Conservation (phyloP, 2,113 vertebrate genomes). For the Camelus dromedarius region DNA sequence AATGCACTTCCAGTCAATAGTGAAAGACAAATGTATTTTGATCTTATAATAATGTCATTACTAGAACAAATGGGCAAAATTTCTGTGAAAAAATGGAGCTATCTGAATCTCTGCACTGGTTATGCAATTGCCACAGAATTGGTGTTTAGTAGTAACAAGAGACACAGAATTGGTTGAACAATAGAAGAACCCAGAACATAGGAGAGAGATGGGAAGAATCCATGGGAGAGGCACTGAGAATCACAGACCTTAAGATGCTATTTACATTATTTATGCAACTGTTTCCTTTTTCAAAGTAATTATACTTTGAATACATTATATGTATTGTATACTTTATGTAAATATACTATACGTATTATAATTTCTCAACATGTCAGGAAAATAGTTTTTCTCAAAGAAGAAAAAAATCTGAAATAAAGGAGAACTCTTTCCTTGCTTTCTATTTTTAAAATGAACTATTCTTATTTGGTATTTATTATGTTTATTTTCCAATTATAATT, state of each 20-base stretch:
- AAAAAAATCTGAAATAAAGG: background rate
- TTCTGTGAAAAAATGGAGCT: background rate
- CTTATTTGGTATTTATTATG: constrained; percentile 17
- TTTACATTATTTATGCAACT: constrained; percentile 10
- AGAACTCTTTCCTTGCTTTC: background rate
- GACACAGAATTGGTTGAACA: background rate
- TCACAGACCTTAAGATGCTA: background rate
- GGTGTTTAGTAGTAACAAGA: background rate
- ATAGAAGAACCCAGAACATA: background rate
- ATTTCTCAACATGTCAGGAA: background rate
- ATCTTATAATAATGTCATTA: background rate
- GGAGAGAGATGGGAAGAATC: background rate
- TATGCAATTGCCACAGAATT: background rate
- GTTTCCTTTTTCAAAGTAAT: constrained; percentile 40
- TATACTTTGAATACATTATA: too few relatives aligned
- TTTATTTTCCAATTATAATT: constrained; percentile 51
- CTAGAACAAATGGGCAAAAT: background rate
- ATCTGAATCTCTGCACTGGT: background rate
- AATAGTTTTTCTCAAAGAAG: constrained; percentile 12
- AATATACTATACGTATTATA: background rate
- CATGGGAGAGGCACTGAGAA: background rate
- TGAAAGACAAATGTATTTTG: constrained; percentile 30
- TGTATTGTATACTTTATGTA: too few relatives aligned
- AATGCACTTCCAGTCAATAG: background rate
- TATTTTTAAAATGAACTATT: constrained; percentile 9